Conservation (phyloP, 2,888 invertebrate genomes). For the Leptura quadrifasciata region DNA sequence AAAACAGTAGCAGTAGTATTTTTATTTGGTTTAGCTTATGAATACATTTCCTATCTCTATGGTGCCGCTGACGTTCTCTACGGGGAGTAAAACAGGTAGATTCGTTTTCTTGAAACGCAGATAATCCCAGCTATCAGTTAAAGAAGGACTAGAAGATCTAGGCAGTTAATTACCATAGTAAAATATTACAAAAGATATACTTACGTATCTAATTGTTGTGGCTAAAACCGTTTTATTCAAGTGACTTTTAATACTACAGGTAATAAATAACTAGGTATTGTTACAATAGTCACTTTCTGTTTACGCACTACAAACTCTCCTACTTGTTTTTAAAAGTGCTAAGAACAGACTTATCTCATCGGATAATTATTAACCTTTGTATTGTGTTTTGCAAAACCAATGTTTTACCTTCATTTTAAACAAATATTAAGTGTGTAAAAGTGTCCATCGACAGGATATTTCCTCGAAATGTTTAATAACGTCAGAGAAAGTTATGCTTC, state of each 20-base stretch:
- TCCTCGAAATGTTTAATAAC: no score
- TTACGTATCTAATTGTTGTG: constrained; percentile 31
- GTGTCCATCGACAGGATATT: no score
- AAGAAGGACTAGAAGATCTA: constrained; percentile 55
- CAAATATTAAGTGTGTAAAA: no score
- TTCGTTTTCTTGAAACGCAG: constrained; percentile 28
- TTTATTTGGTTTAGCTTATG: constrained; percentile 54
- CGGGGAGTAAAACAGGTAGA: constrained; percentile 60
- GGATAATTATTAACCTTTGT: background rate
- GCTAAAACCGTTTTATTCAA: constrained; percentile 18
- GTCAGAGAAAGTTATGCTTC: no score
- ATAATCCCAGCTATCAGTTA: constrained; percentile 45
- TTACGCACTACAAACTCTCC: background rate
- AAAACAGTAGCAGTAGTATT: constrained; percentile 56
- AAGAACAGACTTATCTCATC: background rate
- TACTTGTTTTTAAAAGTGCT: background rate
- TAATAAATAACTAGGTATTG: background rate
- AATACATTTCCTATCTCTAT: constrained; percentile 55
- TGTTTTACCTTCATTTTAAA: background rate
- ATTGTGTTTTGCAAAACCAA: background rate
- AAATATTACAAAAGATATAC: constrained; percentile 51
- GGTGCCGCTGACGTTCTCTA: constrained; percentile 56
- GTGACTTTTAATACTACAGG: constrained; percentile 18
- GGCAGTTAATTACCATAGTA: constrained; percentile 58
- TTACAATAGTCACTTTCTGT: background rate